A percentile compares a stretch with the other conserved stretches of the same genome.
These are phyloP conservation scores for Anser brachyrhynchus DNA, from an alignment of 2,113 vertebrate species.

Conservation along the genomic window DNA sequence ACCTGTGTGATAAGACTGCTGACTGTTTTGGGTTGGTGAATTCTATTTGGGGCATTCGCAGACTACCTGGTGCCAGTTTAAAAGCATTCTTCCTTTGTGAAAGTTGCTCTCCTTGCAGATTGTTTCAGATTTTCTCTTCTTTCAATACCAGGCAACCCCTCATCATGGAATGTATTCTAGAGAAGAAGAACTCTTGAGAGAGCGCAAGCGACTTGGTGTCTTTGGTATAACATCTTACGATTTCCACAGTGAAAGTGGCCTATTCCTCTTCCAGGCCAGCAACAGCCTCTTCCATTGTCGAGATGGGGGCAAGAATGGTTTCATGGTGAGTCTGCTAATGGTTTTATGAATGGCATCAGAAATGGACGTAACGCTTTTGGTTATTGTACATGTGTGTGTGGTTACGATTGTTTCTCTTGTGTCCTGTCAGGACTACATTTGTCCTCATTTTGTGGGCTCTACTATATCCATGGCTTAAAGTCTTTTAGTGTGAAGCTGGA, in stretches of 20 bases:
- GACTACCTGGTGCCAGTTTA: background rate
- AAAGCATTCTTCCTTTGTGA: background rate
- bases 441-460: background rate
- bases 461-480: background rate
- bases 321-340: conserved; percentile 85
- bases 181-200: conserved; percentile 93
- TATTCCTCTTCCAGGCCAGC: conserved; percentile 98
- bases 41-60: background rate
- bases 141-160: conserved; percentile 85
- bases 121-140: background rate
- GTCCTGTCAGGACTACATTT: background rate
- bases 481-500: background rate
- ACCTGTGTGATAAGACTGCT: background rate
- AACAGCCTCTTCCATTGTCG: conserved; percentile 97
- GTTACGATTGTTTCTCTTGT: background rate
- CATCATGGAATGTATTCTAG: conserved; percentile 94
- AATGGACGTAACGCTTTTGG: accelerated
- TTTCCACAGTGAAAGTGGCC: conserved; percentile 91
- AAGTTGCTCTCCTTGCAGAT: background rate
- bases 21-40: background rate
- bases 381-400: background rate
- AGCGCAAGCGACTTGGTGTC: conserved; percentile 92
- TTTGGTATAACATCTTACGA: conserved; percentile 98
- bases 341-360: background rate
- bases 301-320: conserved; percentile 92